Conservation (phyloP, 2,113 vertebrate species). For the Ariopsis seemanni region DNA sequence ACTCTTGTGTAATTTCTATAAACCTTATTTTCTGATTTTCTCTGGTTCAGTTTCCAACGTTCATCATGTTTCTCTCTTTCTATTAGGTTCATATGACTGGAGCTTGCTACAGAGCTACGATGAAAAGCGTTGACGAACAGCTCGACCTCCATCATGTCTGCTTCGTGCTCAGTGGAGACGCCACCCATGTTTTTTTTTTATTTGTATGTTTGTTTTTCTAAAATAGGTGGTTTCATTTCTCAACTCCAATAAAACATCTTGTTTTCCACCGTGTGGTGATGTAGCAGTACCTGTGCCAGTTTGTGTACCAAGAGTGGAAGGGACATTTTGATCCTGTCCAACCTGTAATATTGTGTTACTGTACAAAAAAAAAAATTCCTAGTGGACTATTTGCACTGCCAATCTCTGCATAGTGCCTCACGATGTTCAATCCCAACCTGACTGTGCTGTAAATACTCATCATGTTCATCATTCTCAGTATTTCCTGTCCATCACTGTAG, state of each 20-base stretch:
- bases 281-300: conserved; percentile 61
- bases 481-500: conserved; percentile 50
- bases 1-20: background rate
- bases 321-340: conserved; percentile 14
- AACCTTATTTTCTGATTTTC: background rate
- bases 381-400: conserved; percentile 63
- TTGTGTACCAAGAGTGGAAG: conserved; percentile 46
- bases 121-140: conserved; percentile 76
- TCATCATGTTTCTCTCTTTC: background rate
- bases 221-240: conserved; percentile 64
- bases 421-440: conserved; percentile 54
- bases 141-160: conserved; percentile 28
- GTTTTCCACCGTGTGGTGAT: conserved; percentile 64
- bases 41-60: background rate
- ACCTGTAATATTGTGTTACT: conserved; percentile 49
- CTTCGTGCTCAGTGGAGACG: conserved; percentile 55
- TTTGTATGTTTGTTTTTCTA: conserved; percentile 38
- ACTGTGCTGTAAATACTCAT: conserved; percentile 55
- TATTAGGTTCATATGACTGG: conserved; percentile 84
- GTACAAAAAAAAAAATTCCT: conserved; percentile 40
- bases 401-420: conserved; percentile 68
- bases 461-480: conserved; percentile 22
- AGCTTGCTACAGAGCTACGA: conserved; percentile 81
- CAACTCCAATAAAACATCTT: conserved; percentile 70
- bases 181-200: conserved; percentile 63